phyloP scores from a whole-genome alignment of 2,888 invertebrate species.

The Ganaspis brasiliensis region DNA sequence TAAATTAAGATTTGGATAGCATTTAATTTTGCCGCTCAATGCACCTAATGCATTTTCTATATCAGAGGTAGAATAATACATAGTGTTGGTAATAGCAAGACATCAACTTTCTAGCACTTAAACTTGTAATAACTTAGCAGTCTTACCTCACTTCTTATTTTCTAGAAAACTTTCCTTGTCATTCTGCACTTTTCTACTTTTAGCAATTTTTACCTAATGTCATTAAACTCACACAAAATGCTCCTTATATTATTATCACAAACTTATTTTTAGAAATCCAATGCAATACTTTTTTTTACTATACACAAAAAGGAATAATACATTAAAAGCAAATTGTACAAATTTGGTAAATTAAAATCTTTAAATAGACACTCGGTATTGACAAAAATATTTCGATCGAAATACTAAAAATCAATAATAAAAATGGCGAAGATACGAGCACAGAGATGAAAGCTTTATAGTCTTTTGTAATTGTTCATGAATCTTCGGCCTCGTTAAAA shows the following conservation, averaged over 20 bases:
- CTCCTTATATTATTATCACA: too few relatives aligned
- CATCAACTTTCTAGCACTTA: constrained; percentile 64
- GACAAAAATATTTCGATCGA: not conserved
- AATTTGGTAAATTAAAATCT: too few relatives aligned
- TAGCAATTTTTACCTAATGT: not conserved
- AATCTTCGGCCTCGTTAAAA: constrained; percentile 1
- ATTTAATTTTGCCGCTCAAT: not conserved
- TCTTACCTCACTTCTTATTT: constrained; percentile 71
- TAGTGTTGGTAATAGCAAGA: constrained; percentile 6
- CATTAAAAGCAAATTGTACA: too few relatives aligned
- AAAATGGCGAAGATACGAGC: not conserved
- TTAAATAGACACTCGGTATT: too few relatives aligned
- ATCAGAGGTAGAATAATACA: not conserved
- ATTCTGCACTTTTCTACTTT: constrained; percentile 23
- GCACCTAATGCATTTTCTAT: not conserved
- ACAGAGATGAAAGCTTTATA: not conserved
- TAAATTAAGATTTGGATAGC: too few relatives aligned
- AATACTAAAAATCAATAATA: not conserved
- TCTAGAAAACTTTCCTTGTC: constrained; percentile 65
- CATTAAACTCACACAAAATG: too few relatives aligned
- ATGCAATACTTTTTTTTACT: too few relatives aligned
- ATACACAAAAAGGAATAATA: too few relatives aligned
- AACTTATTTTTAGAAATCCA: too few relatives aligned
- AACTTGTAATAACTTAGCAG: constrained; percentile 64
- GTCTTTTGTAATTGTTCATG: not conserved